Conservation (phyloP, 2,888 invertebrate genomes). For the Orgyia antiqua region DNA sequence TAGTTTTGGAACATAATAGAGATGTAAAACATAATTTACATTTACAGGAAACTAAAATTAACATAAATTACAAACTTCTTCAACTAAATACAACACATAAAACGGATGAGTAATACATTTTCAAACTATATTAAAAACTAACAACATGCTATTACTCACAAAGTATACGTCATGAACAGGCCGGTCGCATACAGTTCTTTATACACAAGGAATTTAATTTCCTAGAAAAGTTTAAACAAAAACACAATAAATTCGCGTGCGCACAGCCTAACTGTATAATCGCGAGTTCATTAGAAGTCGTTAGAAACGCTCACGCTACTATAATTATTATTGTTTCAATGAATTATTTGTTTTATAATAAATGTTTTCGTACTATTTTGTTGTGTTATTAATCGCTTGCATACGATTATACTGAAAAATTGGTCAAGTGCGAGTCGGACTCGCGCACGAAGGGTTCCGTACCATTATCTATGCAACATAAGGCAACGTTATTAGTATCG, state of each 20-base stretch:
- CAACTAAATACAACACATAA: neutral
- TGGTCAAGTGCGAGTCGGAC: too few species aligned
- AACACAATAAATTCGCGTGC: conserved; percentile 19
- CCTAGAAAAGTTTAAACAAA: conserved; percentile 19
- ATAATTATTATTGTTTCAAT: conserved; percentile 16
- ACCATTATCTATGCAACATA: too few species aligned
- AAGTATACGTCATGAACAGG: conserved; percentile 13
- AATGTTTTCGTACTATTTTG: neutral
- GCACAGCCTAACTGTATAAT: conserved; percentile 17
- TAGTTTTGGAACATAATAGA: too few species aligned
- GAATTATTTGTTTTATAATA: conserved; percentile 10
- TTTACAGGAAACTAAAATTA: too few species aligned
- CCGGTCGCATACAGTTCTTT: conserved; percentile 15
- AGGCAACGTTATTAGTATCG: too few species aligned
- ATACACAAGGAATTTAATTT: conserved; percentile 18
- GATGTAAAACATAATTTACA: too few species aligned
- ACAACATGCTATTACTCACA: conserved; percentile 2
- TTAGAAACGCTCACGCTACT: conserved; percentile 21
- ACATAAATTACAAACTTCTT: neutral
- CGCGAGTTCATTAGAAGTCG: conserved; percentile 23
- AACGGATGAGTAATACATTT: neutral
- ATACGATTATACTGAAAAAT: too few species aligned
- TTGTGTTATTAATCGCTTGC: too few species aligned
- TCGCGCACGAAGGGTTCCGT: too few species aligned
- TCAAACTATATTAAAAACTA: neutral